Base-by-base conservation (phyloP, 2,888 invertebrate genomes). In the Encarsia formosa region DNA sequence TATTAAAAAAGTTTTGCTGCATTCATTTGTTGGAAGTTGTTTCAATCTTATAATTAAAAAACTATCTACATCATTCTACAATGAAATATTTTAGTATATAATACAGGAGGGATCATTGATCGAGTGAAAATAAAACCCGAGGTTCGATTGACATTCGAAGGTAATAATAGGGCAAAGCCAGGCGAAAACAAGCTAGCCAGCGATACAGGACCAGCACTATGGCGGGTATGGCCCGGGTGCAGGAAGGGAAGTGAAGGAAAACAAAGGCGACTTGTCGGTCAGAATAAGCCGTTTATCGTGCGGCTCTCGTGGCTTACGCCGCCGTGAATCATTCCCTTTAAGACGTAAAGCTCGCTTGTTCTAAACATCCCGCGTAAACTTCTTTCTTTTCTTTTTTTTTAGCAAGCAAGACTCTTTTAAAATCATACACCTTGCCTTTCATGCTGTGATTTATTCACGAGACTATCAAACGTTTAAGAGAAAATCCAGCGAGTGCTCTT, bases 241-340 rank as follows among this genome's bases (percentile, higher is more conserved):
- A 13, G 31, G 23, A 22, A 29, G 15, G 2, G 20, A 40, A 19
- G 18, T 13, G 8, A 47, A 52, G 52, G 47, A 47, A 52, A 52
- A 52, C 52, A 52, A 52, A 52, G 47, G 42, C 42, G 47, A 52
- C 47, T 42, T 43, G 47, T 47, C 46, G 52, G 52, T 42, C 47
- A 47, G 52, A 46, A 43, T 52, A 52, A 52, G 52, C 52, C 52
- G 52, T 52, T 52, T 52, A 52, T 46, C 46, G 46, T 13, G n/a
- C n/a, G 41, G 46, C 42, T 31, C 15, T 40, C 41, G 40, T 43
- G 47, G 52, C 47, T 47, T 47, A 47, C 29, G 47, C 34, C 34
- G 39, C 42, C 42, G 31, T 35, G 41, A 35, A 23, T 51, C 46
- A 37, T 47, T 43, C 42, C 31, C 52, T 46, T 47, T 47, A 47